These are phyloP conservation scores for Theocolax elegans DNA, from an alignment of 1,140 invertebrate species.

Conservation along the genomic window DNA sequence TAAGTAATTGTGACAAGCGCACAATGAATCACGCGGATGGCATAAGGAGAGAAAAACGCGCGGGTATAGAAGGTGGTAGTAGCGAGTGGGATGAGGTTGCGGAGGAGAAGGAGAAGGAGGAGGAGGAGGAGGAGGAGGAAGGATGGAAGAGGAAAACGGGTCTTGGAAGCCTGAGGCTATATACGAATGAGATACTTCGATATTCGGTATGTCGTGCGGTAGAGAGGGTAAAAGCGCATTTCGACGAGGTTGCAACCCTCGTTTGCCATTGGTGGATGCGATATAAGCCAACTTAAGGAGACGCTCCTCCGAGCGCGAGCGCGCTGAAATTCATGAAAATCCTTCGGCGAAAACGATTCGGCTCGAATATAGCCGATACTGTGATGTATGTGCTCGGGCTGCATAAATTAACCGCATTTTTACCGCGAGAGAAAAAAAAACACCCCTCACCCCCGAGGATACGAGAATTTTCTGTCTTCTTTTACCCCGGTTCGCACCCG, in stretches of 20 bases:
- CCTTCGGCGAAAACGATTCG: constrained; percentile 10
- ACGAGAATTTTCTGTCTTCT: too few relatives aligned
- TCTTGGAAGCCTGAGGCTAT: neutral
- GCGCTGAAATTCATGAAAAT: constrained; percentile 21
- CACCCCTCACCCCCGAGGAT: too few relatives aligned
- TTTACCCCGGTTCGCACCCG: too few relatives aligned
- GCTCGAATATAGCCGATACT: neutral
- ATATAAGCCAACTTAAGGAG: constrained; percentile 16
- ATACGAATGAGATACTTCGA: neutral
- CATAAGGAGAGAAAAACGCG: neutral
- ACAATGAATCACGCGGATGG: constrained; percentile 5
- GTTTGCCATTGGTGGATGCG: constrained; percentile 2
- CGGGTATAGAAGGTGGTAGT: too few relatives aligned
- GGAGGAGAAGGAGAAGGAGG: constrained; percentile 10
- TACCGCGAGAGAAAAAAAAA: too few relatives aligned
- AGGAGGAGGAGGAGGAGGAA: neutral
- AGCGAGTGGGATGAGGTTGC: too few relatives aligned
- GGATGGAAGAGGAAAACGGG: neutral
- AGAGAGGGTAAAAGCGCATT: neutral
- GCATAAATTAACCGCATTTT: too few relatives aligned
- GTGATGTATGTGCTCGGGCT: too few relatives aligned
- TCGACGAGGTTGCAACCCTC: neutral
- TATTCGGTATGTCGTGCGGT: neutral
- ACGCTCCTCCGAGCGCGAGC: too few relatives aligned
- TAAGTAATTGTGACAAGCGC: constrained; percentile 33